Evolutionary conservation across 2,888 invertebrate genomes (phyloP).

Genomic region (Cryptophagus acutangulus): DNA sequence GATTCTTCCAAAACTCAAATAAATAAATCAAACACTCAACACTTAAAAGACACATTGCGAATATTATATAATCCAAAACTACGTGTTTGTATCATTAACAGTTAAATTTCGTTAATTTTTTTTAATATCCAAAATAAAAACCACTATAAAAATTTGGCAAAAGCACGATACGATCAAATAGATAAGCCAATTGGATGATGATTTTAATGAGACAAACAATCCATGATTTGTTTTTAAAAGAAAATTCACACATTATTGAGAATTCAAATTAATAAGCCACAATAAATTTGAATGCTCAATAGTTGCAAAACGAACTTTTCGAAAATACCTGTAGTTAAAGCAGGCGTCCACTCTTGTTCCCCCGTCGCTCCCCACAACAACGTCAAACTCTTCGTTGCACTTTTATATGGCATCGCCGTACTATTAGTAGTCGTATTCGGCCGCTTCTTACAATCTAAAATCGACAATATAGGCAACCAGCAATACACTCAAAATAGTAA

Average conservation of each 20-base stretch:
- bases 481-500: conserved; percentile 6
- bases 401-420: conserved; percentile 34
- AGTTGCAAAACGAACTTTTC: no score
- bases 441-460: conserved; percentile 47
- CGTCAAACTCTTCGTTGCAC: conserved; percentile 55
- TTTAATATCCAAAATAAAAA: no score
- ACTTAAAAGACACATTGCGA: no score
- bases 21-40: no score
- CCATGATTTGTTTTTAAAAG: no score
- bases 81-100: no score
- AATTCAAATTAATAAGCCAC: no score
- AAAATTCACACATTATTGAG: no score
- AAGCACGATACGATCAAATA: conserved; percentile 12
- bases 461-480: conserved; percentile 7
- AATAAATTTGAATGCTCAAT: no score
- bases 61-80: no score
- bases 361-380: conserved; percentile 92
- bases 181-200: conserved; percentile 14
- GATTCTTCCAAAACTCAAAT: no score
- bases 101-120: no score
- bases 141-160: conserved; percentile 12
- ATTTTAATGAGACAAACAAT: conserved; percentile 16
- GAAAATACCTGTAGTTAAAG: conserved; percentile 89
- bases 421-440: conserved; percentile 43
- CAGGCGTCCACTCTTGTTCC: conserved; percentile 96